phyloP scores from a whole-genome alignment of 2,113 vertebrate genomes.

The Thomomys bottae region DNA sequence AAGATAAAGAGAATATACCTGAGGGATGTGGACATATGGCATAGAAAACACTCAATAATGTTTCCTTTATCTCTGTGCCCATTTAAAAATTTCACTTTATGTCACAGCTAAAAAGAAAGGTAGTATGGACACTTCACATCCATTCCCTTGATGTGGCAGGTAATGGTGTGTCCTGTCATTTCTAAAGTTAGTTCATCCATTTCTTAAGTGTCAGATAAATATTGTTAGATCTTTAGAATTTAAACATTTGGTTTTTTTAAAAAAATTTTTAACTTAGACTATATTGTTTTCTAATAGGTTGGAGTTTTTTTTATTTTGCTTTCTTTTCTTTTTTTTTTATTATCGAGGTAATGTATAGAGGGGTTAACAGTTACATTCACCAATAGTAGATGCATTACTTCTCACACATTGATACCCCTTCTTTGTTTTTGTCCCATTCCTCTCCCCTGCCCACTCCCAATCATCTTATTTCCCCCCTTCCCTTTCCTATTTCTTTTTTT shows the following conservation, averaged over 20 bases:
- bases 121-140: neutral
- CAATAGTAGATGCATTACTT: too few relatives aligned
- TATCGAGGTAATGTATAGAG: too few relatives aligned
- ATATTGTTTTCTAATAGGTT: too few relatives aligned
- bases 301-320: too few relatives aligned
- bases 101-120: conserved; percentile 13
- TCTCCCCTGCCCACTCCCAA: too few relatives aligned
- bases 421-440: too few relatives aligned
- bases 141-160: neutral
- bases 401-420: too few relatives aligned
- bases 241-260: conserved; percentile 39
- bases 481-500: too few relatives aligned
- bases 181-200: conserved; percentile 13
- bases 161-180: neutral
- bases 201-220: neutral
- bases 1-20: conserved; percentile 19
- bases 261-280: too few relatives aligned
- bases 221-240: conserved; percentile 23
- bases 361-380: too few relatives aligned
- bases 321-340: too few relatives aligned
- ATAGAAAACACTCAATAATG: neutral
- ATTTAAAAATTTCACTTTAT: neutral
- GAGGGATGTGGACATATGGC: neutral
- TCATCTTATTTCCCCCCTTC: too few relatives aligned
- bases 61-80: neutral